These are phyloP conservation scores for Liolophura sinensis DNA, from an alignment of 1,140 invertebrate genomes.

Conservation along the genomic window DNA sequence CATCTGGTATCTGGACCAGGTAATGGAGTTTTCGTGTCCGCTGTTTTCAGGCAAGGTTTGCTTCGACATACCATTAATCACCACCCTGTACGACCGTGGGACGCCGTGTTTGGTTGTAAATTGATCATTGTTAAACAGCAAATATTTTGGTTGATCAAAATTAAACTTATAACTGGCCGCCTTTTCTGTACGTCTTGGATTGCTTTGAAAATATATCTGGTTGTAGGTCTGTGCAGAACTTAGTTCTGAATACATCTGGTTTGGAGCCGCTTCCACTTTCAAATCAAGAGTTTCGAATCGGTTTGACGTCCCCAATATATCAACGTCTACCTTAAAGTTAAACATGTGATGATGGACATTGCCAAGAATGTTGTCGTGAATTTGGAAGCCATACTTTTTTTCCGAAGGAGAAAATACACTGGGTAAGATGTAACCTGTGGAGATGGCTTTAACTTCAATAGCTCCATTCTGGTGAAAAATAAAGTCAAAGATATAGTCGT, in stretches of 20 bases:
- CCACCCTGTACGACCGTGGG: constrained; percentile 40
- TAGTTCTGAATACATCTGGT: constrained; percentile 25
- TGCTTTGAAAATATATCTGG: constrained; percentile 27
- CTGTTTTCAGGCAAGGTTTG: constrained; percentile 33
- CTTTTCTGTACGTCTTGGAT: constrained; percentile 26
- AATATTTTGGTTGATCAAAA: constrained; percentile 38
- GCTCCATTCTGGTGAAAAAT: constrained; percentile 51
- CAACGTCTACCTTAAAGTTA: constrained; percentile 43
- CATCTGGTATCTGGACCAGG: constrained; percentile 47
- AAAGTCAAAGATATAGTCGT: constrained; percentile 55
- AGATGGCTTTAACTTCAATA: constrained; percentile 40
- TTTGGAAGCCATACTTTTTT: constrained; percentile 27
- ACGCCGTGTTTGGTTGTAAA: constrained; percentile 24
- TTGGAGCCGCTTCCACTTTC: constrained; percentile 19
- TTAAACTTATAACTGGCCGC: constrained; percentile 33
- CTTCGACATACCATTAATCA: constrained; percentile 32
- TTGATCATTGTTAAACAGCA: constrained; percentile 38
- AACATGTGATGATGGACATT: constrained; percentile 46
- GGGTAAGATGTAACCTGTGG: constrained; percentile 43
- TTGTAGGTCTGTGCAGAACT: constrained; percentile 28
- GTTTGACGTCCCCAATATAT: constrained; percentile 32
- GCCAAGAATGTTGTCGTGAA: constrained; percentile 21
- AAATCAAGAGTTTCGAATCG: constrained; percentile 39
- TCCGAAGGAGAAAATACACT: constrained; percentile 17
- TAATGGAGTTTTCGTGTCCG: constrained; percentile 28